phyloP scores from a whole-genome alignment of 2,888 invertebrate genomes.

The Tuberolachnus salignus region DNA sequence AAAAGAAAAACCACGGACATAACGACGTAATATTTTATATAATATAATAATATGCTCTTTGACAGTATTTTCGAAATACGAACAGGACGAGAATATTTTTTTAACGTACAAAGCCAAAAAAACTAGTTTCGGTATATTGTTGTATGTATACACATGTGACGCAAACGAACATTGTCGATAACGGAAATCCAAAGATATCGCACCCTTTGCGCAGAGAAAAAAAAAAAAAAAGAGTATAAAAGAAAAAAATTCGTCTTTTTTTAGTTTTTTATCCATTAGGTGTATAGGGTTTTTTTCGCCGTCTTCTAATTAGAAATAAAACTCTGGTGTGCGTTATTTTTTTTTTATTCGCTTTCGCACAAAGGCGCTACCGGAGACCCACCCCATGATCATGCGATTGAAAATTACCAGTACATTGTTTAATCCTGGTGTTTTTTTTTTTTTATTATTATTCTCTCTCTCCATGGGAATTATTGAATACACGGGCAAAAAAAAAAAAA shows the following conservation, averaged over 20 bases:
- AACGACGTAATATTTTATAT: too few species aligned
- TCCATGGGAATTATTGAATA: slow-evolving; percentile 34
- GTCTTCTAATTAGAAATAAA: slow-evolving; percentile 51
- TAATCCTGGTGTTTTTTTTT: slow-evolving; percentile 40
- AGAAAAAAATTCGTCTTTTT: slow-evolving; percentile 17
- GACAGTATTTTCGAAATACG: slow-evolving; percentile 3
- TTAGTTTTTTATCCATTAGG: neutral
- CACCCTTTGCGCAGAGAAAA: slow-evolving; percentile 4
- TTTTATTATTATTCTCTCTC: too few species aligned
- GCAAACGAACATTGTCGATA: neutral
- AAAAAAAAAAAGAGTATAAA: neutral
- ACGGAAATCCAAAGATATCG: slow-evolving; percentile 37
- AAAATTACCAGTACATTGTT: slow-evolving; percentile 54
- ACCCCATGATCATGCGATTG: slow-evolving; percentile 28
- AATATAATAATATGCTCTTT: too few species aligned
- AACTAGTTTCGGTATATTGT: slow-evolving; percentile 32
- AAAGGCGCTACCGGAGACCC: slow-evolving; percentile 33
- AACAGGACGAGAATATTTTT: slow-evolving; percentile 20
- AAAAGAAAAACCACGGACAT: slow-evolving; percentile 25
- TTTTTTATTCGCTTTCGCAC: slow-evolving; percentile 8
- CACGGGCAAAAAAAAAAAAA: neutral
- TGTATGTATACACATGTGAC: slow-evolving; percentile 16
- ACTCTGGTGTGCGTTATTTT: neutral
- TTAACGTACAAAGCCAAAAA: slow-evolving; percentile 6
- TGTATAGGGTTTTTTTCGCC: neutral